Evolutionary conservation across 2,888 invertebrate genomes (phyloP).

Genomic region (Yponomeuta sedellus): DNA sequence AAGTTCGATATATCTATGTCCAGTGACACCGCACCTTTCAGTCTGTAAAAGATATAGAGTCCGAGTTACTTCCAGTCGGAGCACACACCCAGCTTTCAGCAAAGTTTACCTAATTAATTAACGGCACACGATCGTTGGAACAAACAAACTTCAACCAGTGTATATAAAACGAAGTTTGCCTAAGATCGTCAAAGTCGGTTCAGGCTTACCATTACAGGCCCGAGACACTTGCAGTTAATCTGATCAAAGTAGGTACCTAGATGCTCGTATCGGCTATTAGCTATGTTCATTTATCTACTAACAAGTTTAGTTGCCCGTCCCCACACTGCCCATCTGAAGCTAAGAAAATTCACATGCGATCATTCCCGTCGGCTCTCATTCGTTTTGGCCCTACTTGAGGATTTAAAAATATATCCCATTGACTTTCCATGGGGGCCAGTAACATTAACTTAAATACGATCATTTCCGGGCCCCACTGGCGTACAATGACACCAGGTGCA

Average conservation of each 20-base stretch:
- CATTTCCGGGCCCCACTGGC: too few relatives aligned
- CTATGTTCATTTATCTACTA: neutral
- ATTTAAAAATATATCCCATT: too few relatives aligned
- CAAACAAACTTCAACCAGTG: neutral
- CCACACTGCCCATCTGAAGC: neutral
- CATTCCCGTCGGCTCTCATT: too few relatives aligned
- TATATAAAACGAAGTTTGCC: neutral
- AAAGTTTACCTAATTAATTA: neutral
- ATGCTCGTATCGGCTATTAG: neutral
- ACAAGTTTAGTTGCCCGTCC: neutral
- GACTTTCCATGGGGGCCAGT: too few relatives aligned
- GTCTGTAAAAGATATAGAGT: conserved; percentile 36
- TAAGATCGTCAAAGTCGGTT: neutral
- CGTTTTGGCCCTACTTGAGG: too few relatives aligned
- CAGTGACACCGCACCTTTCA: conserved; percentile 73
- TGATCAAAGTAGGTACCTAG: neutral
- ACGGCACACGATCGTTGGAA: neutral
- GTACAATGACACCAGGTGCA: too few relatives aligned
- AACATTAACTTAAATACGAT: too few relatives aligned
- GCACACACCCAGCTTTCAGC: neutral
- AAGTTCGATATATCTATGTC: conserved; percentile 88
- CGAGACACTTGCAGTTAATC: neutral
- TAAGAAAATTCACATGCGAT: neutral
- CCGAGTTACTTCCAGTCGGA: neutral
- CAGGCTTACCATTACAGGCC: too few relatives aligned